phyloP scores from a whole-genome alignment of 2,888 invertebrate species.

The Lutraria lutraria region DNA sequence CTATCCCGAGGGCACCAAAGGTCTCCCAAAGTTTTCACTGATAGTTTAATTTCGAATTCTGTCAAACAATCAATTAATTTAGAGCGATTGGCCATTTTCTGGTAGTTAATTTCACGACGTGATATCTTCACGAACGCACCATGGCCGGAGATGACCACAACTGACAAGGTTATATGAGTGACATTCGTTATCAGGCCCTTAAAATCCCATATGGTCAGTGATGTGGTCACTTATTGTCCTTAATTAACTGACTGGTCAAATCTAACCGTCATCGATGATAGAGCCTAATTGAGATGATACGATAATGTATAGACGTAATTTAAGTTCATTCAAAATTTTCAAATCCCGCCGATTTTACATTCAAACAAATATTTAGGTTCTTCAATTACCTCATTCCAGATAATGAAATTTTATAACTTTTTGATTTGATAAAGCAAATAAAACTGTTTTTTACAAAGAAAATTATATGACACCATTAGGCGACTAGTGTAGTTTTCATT shows the following conservation, averaged over 20 bases:
- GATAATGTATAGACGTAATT: neutral
- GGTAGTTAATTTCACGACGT: constrained; percentile 66
- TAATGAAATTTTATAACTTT: too few relatives aligned
- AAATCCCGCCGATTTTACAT: neutral
- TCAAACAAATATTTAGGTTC: too few relatives aligned
- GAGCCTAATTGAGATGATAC: constrained; percentile 30
- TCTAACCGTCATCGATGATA: constrained; percentile 21
- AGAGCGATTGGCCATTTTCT: constrained; percentile 62
- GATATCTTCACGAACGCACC: constrained; percentile 48
- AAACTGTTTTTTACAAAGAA: too few relatives aligned
- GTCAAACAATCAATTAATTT: constrained; percentile 66
- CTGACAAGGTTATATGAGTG: constrained; percentile 46
- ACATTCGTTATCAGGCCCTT: constrained; percentile 64
- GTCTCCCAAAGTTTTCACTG: constrained; percentile 47
- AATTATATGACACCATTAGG: too few relatives aligned
- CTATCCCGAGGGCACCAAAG: constrained; percentile 40
- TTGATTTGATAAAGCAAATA: too few relatives aligned
- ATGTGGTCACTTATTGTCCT: constrained; percentile 51
- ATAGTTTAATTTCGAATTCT: constrained; percentile 63
- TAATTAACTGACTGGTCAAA: constrained; percentile 51
- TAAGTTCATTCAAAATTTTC: neutral
- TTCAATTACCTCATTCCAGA: too few relatives aligned
- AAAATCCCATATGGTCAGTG: constrained; percentile 61
- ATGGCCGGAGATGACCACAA: constrained; percentile 39
- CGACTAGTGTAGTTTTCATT: too few relatives aligned